Conservation (phyloP, 2,888 invertebrate species). For the Apeira syringaria region DNA sequence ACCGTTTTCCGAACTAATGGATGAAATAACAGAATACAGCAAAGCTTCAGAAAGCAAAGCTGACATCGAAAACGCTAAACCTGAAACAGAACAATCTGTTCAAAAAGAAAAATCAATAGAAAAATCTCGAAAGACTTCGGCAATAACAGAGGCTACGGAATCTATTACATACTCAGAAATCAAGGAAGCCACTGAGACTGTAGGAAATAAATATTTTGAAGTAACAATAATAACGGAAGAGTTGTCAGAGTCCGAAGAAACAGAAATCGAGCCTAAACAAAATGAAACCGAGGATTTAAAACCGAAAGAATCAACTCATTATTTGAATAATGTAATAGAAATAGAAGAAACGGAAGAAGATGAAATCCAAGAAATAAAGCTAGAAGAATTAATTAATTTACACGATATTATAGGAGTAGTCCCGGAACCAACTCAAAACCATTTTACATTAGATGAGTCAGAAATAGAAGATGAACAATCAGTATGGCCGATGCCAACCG, state of each 20-base stretch:
- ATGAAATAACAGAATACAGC: constrained; percentile 43
- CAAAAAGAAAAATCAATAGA: not conserved
- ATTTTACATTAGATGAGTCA: not conserved
- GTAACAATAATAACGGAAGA: constrained; percentile 64
- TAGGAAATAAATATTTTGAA: constrained; percentile 39
- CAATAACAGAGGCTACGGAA: not conserved
- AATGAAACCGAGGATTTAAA: not conserved
- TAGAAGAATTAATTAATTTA: too few relatives aligned
- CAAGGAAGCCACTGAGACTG: constrained; percentile 17
- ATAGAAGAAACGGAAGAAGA: too few relatives aligned
- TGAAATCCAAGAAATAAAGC: too few relatives aligned
- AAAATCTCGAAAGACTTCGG: constrained; percentile 9
- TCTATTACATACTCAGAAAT: not conserved
- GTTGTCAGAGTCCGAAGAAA: constrained; percentile 55
- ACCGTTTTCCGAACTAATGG: constrained; percentile 41
- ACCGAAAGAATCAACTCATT: too few relatives aligned
- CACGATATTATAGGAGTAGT: not conserved
- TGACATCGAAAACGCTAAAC: constrained; percentile 6
- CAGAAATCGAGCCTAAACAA: constrained; percentile 12
- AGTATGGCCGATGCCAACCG: constrained; percentile 19
- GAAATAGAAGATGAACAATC: not conserved
- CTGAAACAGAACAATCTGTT: constrained; percentile 12
- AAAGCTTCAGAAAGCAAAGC: constrained; percentile 40
- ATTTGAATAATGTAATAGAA: too few relatives aligned
- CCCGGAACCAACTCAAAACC: not conserved